phyloP scores from a whole-genome alignment of 2,888 invertebrate species.

The Spodoptera picta region DNA sequence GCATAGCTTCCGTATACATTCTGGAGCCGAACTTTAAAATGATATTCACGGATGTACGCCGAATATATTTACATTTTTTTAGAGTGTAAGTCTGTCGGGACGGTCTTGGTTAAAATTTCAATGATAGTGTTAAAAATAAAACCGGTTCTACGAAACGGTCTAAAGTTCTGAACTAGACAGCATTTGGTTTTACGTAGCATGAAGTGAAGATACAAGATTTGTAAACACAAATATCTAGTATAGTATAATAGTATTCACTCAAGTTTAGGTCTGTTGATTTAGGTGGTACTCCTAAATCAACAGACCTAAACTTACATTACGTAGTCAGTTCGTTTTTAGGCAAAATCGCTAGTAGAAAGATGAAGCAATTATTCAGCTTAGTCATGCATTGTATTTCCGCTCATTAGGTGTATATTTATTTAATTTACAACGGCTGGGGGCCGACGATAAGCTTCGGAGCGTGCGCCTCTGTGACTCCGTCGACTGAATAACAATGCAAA shows the following conservation, averaged over 20 bases:
- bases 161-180: no score
- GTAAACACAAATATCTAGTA: no score
- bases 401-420: constrained; percentile 89
- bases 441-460: constrained; percentile 85
- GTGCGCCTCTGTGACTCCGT: constrained; percentile 81
- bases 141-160: no score
- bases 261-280: no score
- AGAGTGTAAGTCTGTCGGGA: constrained; percentile 6
- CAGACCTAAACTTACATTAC: no score
- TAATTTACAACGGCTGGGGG: constrained; percentile 87
- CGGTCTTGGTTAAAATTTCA: no score
- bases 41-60: constrained; percentile 56
- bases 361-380: constrained; percentile 86
- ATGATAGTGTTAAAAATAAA: no score
- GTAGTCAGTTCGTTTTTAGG: constrained; percentile 5
- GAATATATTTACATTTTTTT: constrained; percentile 63
- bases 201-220: no score
- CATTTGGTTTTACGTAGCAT: no score
- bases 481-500: constrained; percentile 87
- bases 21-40: constrained; percentile 62
- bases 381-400: constrained; percentile 87
- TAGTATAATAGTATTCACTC: no score
- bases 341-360: constrained; percentile 69
- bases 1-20: constrained; percentile 69
- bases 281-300: no score